Conservation (phyloP, 2,113 vertebrate genomes). For the Hucho hucho region DNA sequence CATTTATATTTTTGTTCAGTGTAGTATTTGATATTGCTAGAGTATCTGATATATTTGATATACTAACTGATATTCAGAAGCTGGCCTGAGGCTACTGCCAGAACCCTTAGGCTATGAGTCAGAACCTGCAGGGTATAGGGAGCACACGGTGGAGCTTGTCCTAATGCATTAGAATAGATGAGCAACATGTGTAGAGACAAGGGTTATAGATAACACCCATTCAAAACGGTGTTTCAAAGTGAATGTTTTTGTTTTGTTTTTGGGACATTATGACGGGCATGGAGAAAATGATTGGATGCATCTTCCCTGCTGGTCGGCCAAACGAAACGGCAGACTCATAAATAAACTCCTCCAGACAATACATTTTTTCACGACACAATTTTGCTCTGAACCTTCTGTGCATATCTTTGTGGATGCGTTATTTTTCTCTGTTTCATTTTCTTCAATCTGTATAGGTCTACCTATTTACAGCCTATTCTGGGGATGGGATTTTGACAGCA, state of each 20-base stretch:
- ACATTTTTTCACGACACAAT: neutral
- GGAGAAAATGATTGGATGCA: constrained; percentile 14
- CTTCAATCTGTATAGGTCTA: neutral
- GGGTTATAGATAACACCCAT: too few relatives aligned
- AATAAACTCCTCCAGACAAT: neutral
- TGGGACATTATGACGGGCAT: too few relatives aligned
- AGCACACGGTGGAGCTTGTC: too few relatives aligned
- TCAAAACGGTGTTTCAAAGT: too few relatives aligned
- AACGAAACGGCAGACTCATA: neutral
- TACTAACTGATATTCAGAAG: too few relatives aligned
- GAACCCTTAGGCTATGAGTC: neutral
- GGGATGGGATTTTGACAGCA: neutral
- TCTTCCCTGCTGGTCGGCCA: constrained; percentile 21
- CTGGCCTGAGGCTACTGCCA: constrained; percentile 6
- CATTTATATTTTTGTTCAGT: too few relatives aligned
- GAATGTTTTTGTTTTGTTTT: too few relatives aligned
- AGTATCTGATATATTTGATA: too few relatives aligned
- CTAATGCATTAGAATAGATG: neutral
- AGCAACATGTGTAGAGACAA: neutral
- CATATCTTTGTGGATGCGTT: neutral
- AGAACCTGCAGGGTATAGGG: too few relatives aligned
- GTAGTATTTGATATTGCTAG: too few relatives aligned
- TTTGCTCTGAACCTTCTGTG: constrained; percentile 14
- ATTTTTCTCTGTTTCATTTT: neutral
- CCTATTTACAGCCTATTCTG: neutral